Evolutionary conservation across 2,113 vertebrate genomes (phyloP).

Genomic region (Melanocharis versteri): DNA sequence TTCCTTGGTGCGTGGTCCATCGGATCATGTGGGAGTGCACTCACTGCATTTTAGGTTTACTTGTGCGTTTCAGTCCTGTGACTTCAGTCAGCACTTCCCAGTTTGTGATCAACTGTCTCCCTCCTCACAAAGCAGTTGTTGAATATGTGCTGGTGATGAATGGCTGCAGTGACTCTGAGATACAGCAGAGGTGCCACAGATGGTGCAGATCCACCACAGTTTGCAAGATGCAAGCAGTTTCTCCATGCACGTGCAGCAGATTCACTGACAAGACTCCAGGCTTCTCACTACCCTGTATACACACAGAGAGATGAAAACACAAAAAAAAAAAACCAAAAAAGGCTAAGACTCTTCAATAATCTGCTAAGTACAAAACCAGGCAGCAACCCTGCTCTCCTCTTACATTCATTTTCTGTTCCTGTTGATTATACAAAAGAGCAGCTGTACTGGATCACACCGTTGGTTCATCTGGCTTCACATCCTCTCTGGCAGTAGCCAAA

Average conservation of each 20-base stretch:
- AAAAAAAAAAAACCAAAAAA: accelerated
- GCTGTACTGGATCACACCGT: neutral
- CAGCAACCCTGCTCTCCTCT: neutral
- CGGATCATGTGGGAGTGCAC: neutral
- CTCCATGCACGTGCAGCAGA: neutral
- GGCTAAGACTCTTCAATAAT: neutral
- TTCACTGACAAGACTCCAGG: neutral
- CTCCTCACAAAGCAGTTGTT: neutral
- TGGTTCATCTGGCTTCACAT: neutral
- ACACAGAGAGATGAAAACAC: neutral
- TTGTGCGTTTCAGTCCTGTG: neutral
- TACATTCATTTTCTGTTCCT: neutral
- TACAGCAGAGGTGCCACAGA: neutral
- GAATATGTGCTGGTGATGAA: neutral
- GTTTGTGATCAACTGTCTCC: neutral
- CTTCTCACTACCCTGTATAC: neutral
- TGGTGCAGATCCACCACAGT: neutral
- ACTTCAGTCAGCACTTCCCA: neutral
- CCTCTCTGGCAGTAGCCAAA: neutral
- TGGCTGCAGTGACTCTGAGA: neutral
- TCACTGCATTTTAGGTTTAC: neutral
- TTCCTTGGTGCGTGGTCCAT: neutral
- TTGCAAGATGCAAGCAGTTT: neutral
- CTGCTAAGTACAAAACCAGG: neutral
- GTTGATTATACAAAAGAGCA: neutral